Conservation (phyloP, 2,113 vertebrate genomes). For the Leptodactylus fuscus region DNA sequence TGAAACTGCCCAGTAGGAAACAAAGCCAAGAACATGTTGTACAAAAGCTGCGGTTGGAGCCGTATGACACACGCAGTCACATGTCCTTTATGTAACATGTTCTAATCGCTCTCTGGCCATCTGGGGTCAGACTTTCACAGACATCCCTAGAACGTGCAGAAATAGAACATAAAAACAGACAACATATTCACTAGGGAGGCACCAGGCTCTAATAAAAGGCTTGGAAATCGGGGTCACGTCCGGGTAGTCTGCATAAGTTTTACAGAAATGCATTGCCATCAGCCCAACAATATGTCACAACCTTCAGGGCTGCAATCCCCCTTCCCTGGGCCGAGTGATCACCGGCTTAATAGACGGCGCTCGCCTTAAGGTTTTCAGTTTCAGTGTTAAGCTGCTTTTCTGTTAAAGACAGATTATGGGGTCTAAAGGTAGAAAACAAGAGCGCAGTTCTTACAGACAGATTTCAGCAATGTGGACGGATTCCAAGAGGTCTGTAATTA, state of each 20-base stretch:
- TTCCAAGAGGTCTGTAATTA: constrained; percentile 40
- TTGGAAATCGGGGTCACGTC: not conserved
- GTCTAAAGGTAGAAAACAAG: constrained; percentile 41
- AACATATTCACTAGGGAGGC: not conserved
- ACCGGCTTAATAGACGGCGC: constrained; percentile 17
- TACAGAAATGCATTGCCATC: not conserved
- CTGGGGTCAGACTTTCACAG: not conserved
- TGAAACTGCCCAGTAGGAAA: not conserved
- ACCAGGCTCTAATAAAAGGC: not conserved
- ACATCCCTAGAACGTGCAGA: not conserved
- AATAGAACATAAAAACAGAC: not conserved
- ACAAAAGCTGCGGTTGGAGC: not conserved
- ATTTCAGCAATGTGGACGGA: constrained; percentile 21
- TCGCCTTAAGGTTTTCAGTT: constrained; percentile 25
- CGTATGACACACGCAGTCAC: not conserved
- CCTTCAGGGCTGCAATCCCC: not conserved
- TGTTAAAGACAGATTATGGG: constrained; percentile 44
- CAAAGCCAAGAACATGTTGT: not conserved
- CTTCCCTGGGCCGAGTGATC: not conserved
- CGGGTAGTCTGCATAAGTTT: not conserved
- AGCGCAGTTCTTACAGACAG: constrained; percentile 29
- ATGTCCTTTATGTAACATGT: not conserved
- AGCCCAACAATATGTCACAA: not conserved
- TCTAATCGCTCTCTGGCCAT: not conserved
- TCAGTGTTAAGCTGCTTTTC: constrained; percentile 40